Conservation (phyloP, 2,113 vertebrate genomes). For the Cyanoramphus novaezelandiae region DNA sequence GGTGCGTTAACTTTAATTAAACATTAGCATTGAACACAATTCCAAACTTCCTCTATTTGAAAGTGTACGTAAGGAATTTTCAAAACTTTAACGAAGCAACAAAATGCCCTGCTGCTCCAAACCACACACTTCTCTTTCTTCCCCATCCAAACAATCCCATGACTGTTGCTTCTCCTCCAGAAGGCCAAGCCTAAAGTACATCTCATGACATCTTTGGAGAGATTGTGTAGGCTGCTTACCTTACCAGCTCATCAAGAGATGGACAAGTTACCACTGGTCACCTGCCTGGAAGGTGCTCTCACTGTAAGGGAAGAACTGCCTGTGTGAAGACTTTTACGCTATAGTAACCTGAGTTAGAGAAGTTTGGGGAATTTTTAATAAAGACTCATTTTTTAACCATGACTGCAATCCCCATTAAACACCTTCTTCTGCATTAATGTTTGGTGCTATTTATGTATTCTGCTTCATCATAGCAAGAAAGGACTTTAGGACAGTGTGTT, state of each 20-base stretch:
- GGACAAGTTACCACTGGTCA: background rate
- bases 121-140: background rate
- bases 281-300: background rate
- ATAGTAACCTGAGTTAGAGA: background rate
- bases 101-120: background rate
- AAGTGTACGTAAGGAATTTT: slow-evolving; percentile 17
- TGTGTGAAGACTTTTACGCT: background rate
- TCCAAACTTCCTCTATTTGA: background rate
- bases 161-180: background rate
- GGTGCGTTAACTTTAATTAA: slow-evolving; percentile 15
- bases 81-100: background rate
- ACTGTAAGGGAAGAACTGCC: background rate
- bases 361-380: background rate
- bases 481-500: background rate
- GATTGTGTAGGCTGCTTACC: background rate
- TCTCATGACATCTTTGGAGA: background rate
- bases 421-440: background rate
- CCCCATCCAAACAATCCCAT: background rate
- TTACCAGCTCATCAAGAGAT: background rate
- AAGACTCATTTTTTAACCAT: background rate
- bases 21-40: background rate
- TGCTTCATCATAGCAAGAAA: background rate
- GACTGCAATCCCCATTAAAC: background rate
- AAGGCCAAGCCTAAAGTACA: background rate
- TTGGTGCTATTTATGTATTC: background rate